Evolutionary conservation across 2,113 vertebrate genomes (phyloP).

Genomic region (Hemicordylus capensis): DNA sequence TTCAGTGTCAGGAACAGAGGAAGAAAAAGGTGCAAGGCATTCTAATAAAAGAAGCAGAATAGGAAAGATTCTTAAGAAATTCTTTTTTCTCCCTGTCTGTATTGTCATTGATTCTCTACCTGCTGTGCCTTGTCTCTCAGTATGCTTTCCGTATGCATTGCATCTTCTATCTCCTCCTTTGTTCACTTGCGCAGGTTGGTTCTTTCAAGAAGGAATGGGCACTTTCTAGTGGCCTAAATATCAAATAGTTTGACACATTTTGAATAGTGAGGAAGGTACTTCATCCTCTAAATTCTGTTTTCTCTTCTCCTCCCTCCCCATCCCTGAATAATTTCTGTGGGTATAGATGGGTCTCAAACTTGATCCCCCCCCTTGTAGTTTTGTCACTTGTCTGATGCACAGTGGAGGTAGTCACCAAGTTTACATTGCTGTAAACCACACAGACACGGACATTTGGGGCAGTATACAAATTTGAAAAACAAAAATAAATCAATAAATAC

Average conservation of each 20-base stretch:
- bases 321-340: slow-evolving; percentile 25
- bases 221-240: slow-evolving; percentile 66
- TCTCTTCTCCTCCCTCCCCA: slow-evolving; percentile 19
- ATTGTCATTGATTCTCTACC: slow-evolving; percentile 59
- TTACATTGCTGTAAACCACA: no score
- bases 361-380: neutral
- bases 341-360: slow-evolving; percentile 37
- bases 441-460: no score
- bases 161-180: slow-evolving; percentile 73
- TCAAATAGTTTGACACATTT: slow-evolving; percentile 65
- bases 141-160: slow-evolving; percentile 61
- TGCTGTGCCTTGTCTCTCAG: slow-evolving; percentile 61
- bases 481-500: no score
- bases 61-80: slow-evolving; percentile 67
- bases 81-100: slow-evolving; percentile 35
- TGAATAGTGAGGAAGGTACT: slow-evolving; percentile 52
- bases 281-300: slow-evolving; percentile 41
- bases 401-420: slow-evolving; percentile 67
- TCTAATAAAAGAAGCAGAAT: slow-evolving; percentile 66
- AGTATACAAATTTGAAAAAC: no score
- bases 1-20: slow-evolving; percentile 54
- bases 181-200: slow-evolving; percentile 55
- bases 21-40: slow-evolving; percentile 40
- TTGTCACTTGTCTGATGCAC: slow-evolving; percentile 39
- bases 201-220: slow-evolving; percentile 65